Evolutionary conservation across 2,888 invertebrate genomes (phyloP).

Genomic region (Drosophila borealis): DNA sequence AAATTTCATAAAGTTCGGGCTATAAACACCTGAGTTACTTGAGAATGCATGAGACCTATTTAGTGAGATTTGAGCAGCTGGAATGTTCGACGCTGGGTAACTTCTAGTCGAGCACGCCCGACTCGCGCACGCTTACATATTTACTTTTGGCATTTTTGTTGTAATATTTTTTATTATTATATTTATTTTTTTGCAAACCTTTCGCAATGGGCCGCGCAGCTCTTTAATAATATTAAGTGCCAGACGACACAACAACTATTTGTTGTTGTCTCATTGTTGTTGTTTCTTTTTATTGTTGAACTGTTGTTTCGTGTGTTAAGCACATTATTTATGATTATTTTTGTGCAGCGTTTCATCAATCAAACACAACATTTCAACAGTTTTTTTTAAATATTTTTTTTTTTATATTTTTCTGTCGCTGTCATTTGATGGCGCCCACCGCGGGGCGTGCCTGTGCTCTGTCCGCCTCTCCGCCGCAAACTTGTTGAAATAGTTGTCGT

Average conservation of each 20-base stretch:
- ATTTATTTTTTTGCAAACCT: constrained; percentile 40
- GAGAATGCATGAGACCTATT: too few species aligned
- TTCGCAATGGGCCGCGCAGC: constrained; percentile 46
- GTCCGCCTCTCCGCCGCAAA: neutral
- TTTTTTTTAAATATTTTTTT: constrained; percentile 16
- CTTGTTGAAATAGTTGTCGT: constrained; percentile 7
- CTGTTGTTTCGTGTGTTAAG: constrained; percentile 35
- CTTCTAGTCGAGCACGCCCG: too few species aligned
- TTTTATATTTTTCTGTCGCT: constrained; percentile 6
- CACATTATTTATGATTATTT: constrained; percentile 75
- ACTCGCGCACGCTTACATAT: neutral
- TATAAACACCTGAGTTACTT: too few species aligned
- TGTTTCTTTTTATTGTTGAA: constrained; percentile 5
- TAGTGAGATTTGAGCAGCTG: too few species aligned
- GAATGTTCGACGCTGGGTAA: too few species aligned
- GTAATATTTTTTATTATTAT: constrained; percentile 27
- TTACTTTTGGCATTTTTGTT: constrained; percentile 2
- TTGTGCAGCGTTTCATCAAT: constrained; percentile 72
- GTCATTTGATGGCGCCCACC: constrained; percentile 20
- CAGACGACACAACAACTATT: constrained; percentile 32
- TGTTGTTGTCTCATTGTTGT: constrained; percentile 19
- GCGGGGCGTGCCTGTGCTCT: constrained; percentile 37
- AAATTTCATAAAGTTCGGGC: too few species aligned
- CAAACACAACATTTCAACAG: constrained; percentile 70
- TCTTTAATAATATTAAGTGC: constrained; percentile 40